Conservation (phyloP, 53 echinoderm and acorn worm species). For the Apostichopus leukothele region DNA sequence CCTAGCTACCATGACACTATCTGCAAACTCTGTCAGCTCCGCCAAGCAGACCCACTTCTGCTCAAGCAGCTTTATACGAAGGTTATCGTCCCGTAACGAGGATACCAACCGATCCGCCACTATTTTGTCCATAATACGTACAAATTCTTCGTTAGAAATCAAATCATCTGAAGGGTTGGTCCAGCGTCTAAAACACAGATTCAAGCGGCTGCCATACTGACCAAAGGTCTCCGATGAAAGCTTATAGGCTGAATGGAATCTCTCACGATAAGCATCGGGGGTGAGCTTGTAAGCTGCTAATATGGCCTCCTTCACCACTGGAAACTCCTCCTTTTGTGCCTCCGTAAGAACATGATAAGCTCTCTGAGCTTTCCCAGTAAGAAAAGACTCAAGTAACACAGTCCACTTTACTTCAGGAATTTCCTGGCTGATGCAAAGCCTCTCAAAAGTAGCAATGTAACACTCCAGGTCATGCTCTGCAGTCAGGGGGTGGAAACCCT, state of each 20-base stretch:
- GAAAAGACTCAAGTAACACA: conserved; percentile 49
- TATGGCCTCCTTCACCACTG: conserved; percentile 44
- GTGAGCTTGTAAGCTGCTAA: conserved; percentile 49
- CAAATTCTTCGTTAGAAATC: background rate
- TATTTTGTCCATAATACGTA: background rate
- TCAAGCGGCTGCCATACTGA: background rate
- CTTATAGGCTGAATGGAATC: background rate
- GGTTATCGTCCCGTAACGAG: background rate
- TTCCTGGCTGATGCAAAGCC: conserved; percentile 33
- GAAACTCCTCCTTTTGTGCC: conserved; percentile 41
- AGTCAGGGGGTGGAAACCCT: conserved; percentile 52
- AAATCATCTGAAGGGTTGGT: background rate
- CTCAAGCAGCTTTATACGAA: background rate
- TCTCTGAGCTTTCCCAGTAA: conserved; percentile 61
- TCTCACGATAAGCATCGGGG: conserved; percentile 17
- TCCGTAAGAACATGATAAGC: conserved; percentile 53
- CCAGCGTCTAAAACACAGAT: background rate
- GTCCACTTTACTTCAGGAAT: conserved; percentile 27
- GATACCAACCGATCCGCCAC: background rate
- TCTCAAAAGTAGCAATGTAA: conserved; percentile 56
- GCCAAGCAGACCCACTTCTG: background rate
- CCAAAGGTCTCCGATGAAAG: conserved; percentile 2
- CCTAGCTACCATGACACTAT: background rate
- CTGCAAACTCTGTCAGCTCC: background rate
- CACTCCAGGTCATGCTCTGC: conserved; percentile 65